Evolutionary conservation across 2,797 vertebrate genomes (phyloP).

Genomic region (Dryobates pubescens): DNA sequence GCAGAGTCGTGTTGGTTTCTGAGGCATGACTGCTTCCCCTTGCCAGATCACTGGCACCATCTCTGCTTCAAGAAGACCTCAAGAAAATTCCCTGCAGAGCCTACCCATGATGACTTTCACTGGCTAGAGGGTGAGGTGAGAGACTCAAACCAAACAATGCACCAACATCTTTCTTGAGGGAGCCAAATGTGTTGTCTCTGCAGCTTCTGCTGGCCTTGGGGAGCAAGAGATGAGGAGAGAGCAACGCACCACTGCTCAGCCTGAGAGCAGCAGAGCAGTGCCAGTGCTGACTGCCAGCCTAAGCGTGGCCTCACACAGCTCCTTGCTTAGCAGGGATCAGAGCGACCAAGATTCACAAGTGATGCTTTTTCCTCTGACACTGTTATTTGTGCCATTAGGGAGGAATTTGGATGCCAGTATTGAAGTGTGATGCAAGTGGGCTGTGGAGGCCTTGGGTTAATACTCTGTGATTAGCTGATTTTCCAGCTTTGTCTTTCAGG

Average conservation of each 20-base stretch:
- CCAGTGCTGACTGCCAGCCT: background rate
- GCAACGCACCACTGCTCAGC: background rate
- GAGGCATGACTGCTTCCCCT: background rate
- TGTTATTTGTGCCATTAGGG: too few species aligned
- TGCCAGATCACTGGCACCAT: constrained; percentile 10
- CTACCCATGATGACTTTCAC: background rate
- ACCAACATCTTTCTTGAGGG: background rate
- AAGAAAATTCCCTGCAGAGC: constrained; percentile 41
- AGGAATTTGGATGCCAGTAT: background rate
- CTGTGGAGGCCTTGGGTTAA: background rate
- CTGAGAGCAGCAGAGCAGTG: background rate
- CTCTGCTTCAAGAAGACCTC: background rate
- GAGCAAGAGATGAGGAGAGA: background rate
- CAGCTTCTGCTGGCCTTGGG: constrained; percentile 30
- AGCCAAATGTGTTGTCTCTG: constrained; percentile 36
- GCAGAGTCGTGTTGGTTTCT: background rate
- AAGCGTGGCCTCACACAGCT: background rate
- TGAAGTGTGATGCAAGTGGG: background rate
- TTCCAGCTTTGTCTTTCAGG: background rate
- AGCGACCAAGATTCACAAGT: background rate
- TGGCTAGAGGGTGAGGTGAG: background rate
- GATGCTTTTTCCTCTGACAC: background rate
- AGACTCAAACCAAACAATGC: constrained; percentile 33
- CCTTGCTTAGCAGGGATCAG: background rate
- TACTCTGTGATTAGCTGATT: background rate